Base-by-base conservation (phyloP, 2,113 vertebrate species). In the Bathybates hornii region DNA sequence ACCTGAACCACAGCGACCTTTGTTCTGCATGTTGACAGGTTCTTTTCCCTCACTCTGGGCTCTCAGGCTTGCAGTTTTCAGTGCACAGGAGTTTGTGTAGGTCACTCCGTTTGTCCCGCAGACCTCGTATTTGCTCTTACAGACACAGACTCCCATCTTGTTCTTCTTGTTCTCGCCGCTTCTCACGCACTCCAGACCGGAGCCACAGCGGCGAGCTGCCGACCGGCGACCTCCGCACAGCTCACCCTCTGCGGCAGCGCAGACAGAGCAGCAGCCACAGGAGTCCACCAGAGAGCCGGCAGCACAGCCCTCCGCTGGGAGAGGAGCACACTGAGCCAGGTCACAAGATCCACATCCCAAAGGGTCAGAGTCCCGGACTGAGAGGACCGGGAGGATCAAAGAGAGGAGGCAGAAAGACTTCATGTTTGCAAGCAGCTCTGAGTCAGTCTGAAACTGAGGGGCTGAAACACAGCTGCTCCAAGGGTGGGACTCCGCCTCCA, bases 1-100 rank as follows among this genome's bases (percentile, higher is more conserved):
- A 53, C 98, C 98, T 97, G 97, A 94, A 13, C 97, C 95, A 93
- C 98, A 98, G 92, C 97, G 96, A 54, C 98, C 98, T 92, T 98
- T 98, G 95, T 95, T 97, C 90, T 94, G 95, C 88, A 97, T 94
- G 50, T 17, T 93, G 92, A 98, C 68, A 5, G 93, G 83, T 53
- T 96, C 94, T 2, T 93, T 83, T 6, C 92, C 95, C 63, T 94
- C 93, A 24, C 68, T 90, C 95, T 96, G 91, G 0, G 97, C 97
- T 7, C 83, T 63, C 89, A 94, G 84, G 89, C 96, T 97, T 89
- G 97, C 97, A 2, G 95, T 96, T 86, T 95, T 97, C 92, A 99
- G 96, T 17, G 96, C 97, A 88, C 98, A 98, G 9, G 91, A 96
- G 90, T 85, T 97, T 81, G 89, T 9, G 94, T 99, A 98, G 48